Evolutionary conservation across 2,888 invertebrate species (phyloP).

Genomic region (Fragum fragum): DNA sequence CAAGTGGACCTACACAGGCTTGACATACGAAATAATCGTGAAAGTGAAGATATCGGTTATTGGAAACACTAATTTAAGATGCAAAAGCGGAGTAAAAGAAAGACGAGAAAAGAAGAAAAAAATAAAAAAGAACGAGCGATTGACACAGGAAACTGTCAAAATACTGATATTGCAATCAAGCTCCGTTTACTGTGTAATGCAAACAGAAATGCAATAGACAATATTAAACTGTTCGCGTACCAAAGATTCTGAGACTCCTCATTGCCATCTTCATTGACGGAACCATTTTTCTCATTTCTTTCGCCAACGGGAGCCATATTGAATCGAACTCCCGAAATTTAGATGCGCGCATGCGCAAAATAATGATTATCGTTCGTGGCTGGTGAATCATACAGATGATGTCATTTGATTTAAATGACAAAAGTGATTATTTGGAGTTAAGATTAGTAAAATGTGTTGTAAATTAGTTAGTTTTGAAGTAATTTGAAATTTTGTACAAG

Average conservation of each 20-base stretch:
- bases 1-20: too few relatives aligned
- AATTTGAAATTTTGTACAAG: too few relatives aligned
- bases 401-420: too few relatives aligned
- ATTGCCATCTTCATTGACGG: conserved; percentile 77
- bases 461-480: too few relatives aligned
- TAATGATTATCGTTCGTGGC: conserved; percentile 67
- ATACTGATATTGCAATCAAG: background rate
- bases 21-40: too few relatives aligned
- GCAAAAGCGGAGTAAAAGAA: too few relatives aligned
- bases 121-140: background rate
- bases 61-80: too few relatives aligned
- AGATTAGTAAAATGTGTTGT: too few relatives aligned
- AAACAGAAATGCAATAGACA: background rate
- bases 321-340: conserved; percentile 74
- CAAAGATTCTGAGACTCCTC: conserved; percentile 83
- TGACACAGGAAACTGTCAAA: background rate
- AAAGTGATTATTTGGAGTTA: too few relatives aligned
- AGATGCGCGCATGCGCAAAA: conserved; percentile 78
- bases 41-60: too few relatives aligned
- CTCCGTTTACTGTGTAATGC: background rate
- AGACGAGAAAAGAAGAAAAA: too few relatives aligned
- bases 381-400: conserved; percentile 74
- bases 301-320: conserved; percentile 86
- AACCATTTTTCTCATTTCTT: conserved; percentile 81
- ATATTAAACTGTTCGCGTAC: conserved; percentile 59